Evolutionary conservation across 2,113 vertebrate species (phyloP).

Genomic region (Hippotragus niger): DNA sequence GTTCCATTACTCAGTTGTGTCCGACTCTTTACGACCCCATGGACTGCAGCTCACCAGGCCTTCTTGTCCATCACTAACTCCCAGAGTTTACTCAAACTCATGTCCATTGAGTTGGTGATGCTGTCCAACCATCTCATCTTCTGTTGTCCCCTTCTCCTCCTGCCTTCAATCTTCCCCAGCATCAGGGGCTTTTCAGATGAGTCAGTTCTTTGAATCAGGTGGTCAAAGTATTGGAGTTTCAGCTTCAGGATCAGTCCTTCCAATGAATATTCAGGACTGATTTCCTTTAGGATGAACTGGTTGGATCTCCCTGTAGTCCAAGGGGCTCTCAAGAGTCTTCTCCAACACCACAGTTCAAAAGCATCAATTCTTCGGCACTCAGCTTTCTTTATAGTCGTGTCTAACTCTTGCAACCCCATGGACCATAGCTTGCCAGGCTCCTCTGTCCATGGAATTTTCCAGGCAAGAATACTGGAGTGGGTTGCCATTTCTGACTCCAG

Average conservation of each 20-base stretch:
- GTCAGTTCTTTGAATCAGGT: not conserved
- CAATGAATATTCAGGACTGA: not conserved
- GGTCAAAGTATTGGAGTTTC: not conserved
- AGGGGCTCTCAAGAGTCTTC: not conserved
- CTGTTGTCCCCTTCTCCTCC: not conserved
- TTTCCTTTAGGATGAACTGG: not conserved
- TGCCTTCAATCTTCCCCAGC: not conserved
- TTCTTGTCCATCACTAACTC: not conserved
- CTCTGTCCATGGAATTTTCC: not conserved
- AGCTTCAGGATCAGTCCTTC: not conserved
- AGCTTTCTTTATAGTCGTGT: not conserved
- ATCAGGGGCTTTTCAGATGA: not conserved
- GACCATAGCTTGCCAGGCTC: not conserved
- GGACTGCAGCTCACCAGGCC: not conserved
- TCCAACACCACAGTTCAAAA: not conserved
- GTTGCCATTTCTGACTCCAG: not conserved
- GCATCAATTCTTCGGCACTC: not conserved
- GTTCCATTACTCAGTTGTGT: not conserved
- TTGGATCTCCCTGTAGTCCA: not conserved
- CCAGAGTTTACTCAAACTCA: not conserved
- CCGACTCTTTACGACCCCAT: accelerated
- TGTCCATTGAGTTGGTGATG: not conserved
- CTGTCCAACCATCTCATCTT: not conserved
- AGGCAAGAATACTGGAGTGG: not conserved
- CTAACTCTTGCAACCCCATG: not conserved